phyloP scores from a whole-genome alignment of 2,113 vertebrate species.

The Leptodactylus fuscus region DNA sequence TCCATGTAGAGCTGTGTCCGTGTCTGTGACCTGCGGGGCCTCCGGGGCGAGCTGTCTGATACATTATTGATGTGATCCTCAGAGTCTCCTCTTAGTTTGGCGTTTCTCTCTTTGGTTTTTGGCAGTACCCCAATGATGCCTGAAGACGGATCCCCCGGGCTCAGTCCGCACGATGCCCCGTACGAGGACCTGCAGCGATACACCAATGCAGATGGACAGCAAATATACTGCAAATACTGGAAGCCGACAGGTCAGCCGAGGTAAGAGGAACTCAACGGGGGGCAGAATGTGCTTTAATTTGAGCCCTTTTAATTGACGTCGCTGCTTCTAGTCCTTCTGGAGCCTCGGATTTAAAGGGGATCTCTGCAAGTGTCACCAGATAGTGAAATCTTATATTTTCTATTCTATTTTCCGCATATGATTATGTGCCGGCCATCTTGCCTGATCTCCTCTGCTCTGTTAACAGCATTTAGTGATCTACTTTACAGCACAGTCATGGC shows the following conservation, averaged over 20 bases:
- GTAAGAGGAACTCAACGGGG: conserved; percentile 69
- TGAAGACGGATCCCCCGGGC: conserved; percentile 81
- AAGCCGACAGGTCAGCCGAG: conserved; percentile 83
- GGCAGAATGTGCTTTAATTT: neutral
- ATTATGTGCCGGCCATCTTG: too few relatives aligned
- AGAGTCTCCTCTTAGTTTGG: neutral
- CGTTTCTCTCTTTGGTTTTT: conserved; percentile 26
- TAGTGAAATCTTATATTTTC: too few relatives aligned
- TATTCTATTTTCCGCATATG: too few relatives aligned
- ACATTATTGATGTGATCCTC: neutral
- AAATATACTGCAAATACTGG: conserved; percentile 97
- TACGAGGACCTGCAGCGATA: conserved; percentile 86
- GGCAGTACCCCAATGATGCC: conserved; percentile 82
- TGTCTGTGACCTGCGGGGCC: too few relatives aligned
- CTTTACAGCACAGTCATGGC: too few relatives aligned
- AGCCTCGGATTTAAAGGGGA: too few relatives aligned
- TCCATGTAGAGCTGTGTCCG: too few relatives aligned
- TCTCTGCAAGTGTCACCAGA: too few relatives aligned
- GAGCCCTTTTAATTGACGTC: neutral
- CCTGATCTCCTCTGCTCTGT: too few relatives aligned
- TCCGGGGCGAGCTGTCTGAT: too few relatives aligned
- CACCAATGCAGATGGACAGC: conserved; percentile 88
- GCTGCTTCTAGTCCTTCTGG: too few relatives aligned
- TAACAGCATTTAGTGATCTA: too few relatives aligned
- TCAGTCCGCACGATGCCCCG: conserved; percentile 83